Evolutionary conservation across 1,140 invertebrate species (phyloP).

Genomic region (Berghia stephanieae): DNA sequence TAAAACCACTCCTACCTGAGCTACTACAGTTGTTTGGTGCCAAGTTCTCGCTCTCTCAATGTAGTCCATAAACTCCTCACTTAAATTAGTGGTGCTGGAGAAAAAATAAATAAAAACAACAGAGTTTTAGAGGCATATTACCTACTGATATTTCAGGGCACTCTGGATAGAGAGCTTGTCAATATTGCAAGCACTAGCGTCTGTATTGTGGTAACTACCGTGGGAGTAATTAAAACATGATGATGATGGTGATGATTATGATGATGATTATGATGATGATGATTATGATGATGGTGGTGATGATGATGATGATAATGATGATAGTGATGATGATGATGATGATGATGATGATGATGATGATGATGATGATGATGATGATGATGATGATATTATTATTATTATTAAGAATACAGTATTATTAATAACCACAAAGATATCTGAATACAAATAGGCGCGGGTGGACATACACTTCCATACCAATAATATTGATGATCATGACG

Average conservation of each 20-base stretch:
- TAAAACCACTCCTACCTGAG: no score
- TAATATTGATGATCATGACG: neutral
- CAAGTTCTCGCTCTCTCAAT: slow-evolving; percentile 54
- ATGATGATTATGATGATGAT: no score
- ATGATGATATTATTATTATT: slow-evolving; percentile 42
- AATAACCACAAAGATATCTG: slow-evolving; percentile 40
- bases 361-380: slow-evolving; percentile 29
- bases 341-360: neutral
- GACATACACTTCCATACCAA: neutral
- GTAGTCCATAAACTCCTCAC: neutral
- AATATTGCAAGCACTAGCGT: neutral
- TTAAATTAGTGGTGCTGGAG: neutral
- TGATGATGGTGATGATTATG: no score
- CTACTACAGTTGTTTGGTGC: slow-evolving; percentile 57
- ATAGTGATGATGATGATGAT: neutral
- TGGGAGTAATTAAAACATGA: neutral
- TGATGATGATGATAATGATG: neutral
- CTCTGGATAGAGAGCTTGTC: neutral
- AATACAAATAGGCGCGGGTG: slow-evolving; percentile 43
- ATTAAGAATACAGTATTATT: slow-evolving; percentile 37
- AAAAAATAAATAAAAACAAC: neutral
- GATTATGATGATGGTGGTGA: no score
- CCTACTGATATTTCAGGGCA: neutral
- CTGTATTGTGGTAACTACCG: neutral
- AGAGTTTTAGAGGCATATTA: neutral